Percentiles rank a stretch among this genome's conserved stretches.
Evolutionary conservation across 2,888 invertebrate genomes (phyloP).

Genomic region (Parasteatoda lunata): DNA sequence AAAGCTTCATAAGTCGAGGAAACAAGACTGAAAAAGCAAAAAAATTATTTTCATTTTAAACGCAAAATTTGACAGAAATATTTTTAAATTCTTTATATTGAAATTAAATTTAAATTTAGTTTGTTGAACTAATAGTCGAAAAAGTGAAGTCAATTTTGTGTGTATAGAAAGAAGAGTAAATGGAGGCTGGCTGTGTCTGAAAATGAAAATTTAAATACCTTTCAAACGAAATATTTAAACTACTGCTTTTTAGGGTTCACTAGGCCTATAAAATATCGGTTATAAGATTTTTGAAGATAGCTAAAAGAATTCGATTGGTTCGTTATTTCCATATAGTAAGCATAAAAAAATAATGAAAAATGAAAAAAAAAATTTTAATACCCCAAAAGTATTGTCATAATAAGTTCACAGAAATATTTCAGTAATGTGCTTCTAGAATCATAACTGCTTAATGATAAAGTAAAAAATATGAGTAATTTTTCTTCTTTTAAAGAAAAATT

Average conservation of each 20-base stretch:
- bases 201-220: not conserved
- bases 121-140: not conserved
- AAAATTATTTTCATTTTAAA: not conserved
- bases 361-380: too few species aligned
- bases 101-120: not conserved
- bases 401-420: too few species aligned
- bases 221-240: not conserved
- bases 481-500: too few species aligned
- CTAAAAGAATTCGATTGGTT: too few species aligned
- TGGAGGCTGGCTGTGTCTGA: not conserved
- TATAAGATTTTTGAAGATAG: too few species aligned
- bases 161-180: not conserved
- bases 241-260: too few species aligned
- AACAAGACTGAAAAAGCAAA: constrained; percentile 41
- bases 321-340: too few species aligned
- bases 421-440: too few species aligned
- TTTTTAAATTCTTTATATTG: not conserved
- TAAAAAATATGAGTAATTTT: not conserved
- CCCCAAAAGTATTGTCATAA: too few species aligned
- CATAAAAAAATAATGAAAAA: too few species aligned
- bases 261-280: too few species aligned
- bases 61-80: not conserved
- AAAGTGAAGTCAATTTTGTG: not conserved
- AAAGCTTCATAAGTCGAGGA: constrained; percentile 42
- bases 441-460: not conserved